A percentile compares a stretch with the other conserved stretches of the same genome.
phyloP scores from a whole-genome alignment of 2,888 invertebrate genomes.

The Harmothoe impar region DNA sequence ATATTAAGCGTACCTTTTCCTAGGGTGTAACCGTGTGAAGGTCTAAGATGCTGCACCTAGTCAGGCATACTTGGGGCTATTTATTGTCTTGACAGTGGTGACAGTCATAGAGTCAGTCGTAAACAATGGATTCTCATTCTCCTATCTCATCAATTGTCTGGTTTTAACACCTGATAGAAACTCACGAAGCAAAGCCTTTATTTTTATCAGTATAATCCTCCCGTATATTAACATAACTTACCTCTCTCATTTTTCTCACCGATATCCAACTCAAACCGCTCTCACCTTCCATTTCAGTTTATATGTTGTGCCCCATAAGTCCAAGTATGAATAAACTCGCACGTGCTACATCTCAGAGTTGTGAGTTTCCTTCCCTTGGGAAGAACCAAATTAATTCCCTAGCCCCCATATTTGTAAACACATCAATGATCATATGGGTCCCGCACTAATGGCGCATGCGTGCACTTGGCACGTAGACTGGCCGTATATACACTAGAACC shows the following conservation, averaged over 20 bases:
- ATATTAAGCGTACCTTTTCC: no score
- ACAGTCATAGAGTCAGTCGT: no score
- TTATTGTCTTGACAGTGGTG: no score
- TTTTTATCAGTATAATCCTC: no score
- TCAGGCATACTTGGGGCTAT: no score
- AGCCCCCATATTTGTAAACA: not conserved
- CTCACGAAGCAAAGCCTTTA: no score
- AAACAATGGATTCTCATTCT: no score
- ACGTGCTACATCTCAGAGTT: conserved; percentile 41
- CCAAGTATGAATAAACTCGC: conserved; percentile 61
- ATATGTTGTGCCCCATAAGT: conserved; percentile 62
- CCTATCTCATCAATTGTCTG: no score
- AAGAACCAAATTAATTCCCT: not conserved
- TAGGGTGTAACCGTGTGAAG: no score
- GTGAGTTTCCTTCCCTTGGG: conserved; percentile 50
- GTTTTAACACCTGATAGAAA: no score
- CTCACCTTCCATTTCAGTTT: conserved; percentile 59
- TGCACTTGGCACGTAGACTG: conserved; percentile 20
- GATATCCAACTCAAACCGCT: not conserved
- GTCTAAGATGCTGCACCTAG: no score
- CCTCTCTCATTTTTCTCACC: not conserved
- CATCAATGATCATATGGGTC: not conserved
- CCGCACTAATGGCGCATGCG: not conserved
- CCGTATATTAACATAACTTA: no score
- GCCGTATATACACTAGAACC: not conserved